These are phyloP conservation scores for Heliconius himera DNA, from an alignment of 1,140 invertebrate species.

Conservation along the genomic window DNA sequence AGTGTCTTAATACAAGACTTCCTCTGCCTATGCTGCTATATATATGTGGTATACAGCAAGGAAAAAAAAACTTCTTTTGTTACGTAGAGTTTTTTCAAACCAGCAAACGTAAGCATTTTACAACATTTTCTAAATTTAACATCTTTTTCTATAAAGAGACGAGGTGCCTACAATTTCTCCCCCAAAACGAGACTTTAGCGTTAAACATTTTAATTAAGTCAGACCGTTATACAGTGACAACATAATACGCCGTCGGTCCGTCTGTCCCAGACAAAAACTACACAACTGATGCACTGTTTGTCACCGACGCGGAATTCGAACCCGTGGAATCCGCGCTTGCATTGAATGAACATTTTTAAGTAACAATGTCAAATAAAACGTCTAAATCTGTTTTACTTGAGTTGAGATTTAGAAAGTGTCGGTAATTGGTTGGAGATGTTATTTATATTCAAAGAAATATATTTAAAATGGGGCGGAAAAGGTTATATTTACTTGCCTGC, in stretches of 20 bases:
- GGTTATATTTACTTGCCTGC: no score
- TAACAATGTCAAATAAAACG: constrained; percentile 17
- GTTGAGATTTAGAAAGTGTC: neutral
- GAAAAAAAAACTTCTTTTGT: no score
- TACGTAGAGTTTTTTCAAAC: no score
- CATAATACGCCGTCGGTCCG: constrained; percentile 40
- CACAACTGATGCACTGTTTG: constrained; percentile 40
- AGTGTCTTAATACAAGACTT: no score
- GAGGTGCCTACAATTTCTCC: neutral
- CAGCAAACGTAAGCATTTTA: no score
- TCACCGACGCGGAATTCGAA: constrained; percentile 32
- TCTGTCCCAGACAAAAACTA: constrained; percentile 37
- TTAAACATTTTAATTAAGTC: constrained; percentile 36
- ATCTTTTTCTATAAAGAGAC: neutral
- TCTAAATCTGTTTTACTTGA: constrained; percentile 10
- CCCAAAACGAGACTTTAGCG: neutral
- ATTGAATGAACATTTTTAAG: constrained; percentile 25
- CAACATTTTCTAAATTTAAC: neutral
- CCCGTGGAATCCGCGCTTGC: neutral
- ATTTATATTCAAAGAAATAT: neutral
- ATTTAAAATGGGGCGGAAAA: neutral
- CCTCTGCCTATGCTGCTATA: no score
- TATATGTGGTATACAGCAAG: no score
- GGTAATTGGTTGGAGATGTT: neutral
- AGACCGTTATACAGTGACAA: constrained; percentile 39